Evolutionary conservation across 2,888 invertebrate genomes (phyloP).

Genomic region (Phorcus lineatus): DNA sequence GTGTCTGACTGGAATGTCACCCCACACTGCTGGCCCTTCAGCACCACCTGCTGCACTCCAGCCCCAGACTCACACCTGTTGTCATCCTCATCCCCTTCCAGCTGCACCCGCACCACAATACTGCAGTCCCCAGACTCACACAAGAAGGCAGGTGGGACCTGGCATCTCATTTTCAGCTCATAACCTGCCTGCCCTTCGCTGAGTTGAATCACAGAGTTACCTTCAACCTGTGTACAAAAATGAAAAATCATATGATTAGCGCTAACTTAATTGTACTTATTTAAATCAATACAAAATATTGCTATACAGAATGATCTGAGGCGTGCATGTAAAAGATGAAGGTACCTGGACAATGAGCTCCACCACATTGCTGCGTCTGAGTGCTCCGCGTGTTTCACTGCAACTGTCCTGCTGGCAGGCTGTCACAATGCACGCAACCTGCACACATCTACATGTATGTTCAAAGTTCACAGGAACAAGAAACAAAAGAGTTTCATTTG

Average conservation of each 20-base stretch:
- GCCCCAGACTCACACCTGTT: conserved; percentile 35
- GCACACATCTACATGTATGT: conserved; percentile 21
- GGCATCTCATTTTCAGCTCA: conserved; percentile 28
- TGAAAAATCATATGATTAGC: background rate
- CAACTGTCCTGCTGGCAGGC: conserved; percentile 43
- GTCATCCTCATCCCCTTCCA: conserved; percentile 24
- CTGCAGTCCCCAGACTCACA: conserved; percentile 41
- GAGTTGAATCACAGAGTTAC: conserved; percentile 30
- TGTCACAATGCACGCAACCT: conserved; percentile 54
- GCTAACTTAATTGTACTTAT: background rate
- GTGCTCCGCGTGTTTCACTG: conserved; percentile 40
- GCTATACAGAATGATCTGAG: too few relatives aligned
- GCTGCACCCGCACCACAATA: conserved; percentile 28
- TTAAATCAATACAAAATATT: too few relatives aligned
- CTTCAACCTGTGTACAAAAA: conserved; percentile 34
- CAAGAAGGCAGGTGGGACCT: conserved; percentile 50
- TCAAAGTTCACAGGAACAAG: too few relatives aligned
- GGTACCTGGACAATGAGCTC: conserved; percentile 41
- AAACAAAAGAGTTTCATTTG: too few relatives aligned
- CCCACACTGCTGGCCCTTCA: conserved; percentile 44
- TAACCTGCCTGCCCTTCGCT: conserved; percentile 41
- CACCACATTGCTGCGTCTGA: conserved; percentile 44
- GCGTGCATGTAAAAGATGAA: too few relatives aligned
- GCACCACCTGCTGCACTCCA: conserved; percentile 41
- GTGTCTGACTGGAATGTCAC: conserved; percentile 40